phyloP scores from a whole-genome alignment of 1,140 invertebrate genomes.

The Drosophila busckii region DNA sequence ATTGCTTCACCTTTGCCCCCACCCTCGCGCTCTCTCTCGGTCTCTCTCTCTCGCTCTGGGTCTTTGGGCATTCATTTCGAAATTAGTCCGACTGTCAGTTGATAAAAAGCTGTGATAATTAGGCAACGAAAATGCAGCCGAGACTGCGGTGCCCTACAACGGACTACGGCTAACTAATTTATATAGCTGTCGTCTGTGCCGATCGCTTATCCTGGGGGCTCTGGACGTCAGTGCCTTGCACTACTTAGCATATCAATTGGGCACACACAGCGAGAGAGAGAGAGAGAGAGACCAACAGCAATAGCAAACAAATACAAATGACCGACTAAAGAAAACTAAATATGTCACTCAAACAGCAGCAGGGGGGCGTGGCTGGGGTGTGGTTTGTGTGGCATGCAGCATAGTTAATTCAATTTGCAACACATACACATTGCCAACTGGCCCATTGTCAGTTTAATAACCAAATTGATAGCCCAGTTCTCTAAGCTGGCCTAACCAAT shows the following conservation, averaged over 20 bases:
- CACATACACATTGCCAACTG: too few relatives aligned
- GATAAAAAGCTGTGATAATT: conserved; percentile 74
- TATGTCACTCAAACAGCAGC: conserved; percentile 46
- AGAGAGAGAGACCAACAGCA: conserved; percentile 3
- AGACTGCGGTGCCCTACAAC: not conserved
- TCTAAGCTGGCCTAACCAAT: too few relatives aligned
- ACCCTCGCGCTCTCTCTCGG: too few relatives aligned
- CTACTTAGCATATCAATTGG: conserved; percentile 74
- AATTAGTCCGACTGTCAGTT: conserved; percentile 53
- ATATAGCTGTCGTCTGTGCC: conserved; percentile 5
- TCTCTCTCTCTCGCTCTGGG: too few relatives aligned
- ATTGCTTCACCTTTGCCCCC: conserved; percentile 4
- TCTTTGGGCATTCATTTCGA: conserved; percentile 44
- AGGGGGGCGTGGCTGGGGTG: not conserved
- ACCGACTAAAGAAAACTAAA: conserved; percentile 36
- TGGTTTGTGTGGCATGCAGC: conserved; percentile 2
- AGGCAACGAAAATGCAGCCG: conserved; percentile 15
- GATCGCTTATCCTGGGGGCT: too few relatives aligned
- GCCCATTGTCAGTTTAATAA: too few relatives aligned
- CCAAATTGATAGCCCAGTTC: too few relatives aligned
- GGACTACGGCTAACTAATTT: conserved; percentile 63
- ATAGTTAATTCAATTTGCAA: conserved; percentile 24
- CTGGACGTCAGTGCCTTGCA: not conserved
- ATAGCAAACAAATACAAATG: conserved; percentile 22
- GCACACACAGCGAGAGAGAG: conserved; percentile 15